A percentile compares a stretch with the other conserved stretches of the same genome.
These are phyloP conservation scores for Daktulosphaira vitifoliae DNA, from an alignment of 1,140 invertebrate species.

Conservation along the genomic window DNA sequence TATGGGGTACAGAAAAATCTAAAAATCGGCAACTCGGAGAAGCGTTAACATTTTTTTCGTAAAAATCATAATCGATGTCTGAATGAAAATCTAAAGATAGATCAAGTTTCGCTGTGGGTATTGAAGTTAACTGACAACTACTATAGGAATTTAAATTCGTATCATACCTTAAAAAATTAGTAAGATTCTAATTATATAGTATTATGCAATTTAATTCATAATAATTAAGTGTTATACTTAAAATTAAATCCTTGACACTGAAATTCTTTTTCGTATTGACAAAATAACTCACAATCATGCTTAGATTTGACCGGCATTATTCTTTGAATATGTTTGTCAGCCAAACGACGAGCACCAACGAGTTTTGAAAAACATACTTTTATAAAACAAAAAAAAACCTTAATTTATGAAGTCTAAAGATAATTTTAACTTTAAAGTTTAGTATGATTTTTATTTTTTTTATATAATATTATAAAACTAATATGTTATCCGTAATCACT, in stretches of 20 bases:
- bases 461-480: too few species aligned
- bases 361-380: conserved; percentile 65
- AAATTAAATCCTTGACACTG: conserved; percentile 74
- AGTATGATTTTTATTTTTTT: too few species aligned
- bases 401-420: not conserved
- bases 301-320: conserved; percentile 58
- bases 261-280: conserved; percentile 61
- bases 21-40: conserved; percentile 36
- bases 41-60: conserved; percentile 51
- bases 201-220: not conserved
- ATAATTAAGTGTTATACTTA: conserved; percentile 47
- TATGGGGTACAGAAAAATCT: not conserved
- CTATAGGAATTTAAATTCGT: conserved; percentile 47
- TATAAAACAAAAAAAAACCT: conserved; percentile 37
- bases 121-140: conserved; percentile 59
- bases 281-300: conserved; percentile 63
- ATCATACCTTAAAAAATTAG: conserved; percentile 36
- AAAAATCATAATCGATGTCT: conserved; percentile 67
- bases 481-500: conserved; percentile 35
- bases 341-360: conserved; percentile 57
- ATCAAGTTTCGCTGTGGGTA: conserved; percentile 57
- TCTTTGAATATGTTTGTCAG: conserved; percentile 54
- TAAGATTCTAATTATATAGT: not conserved
- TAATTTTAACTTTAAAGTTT: not conserved
- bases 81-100: conserved; percentile 51